phyloP scores from a whole-genome alignment of 1,140 invertebrate genomes.

The Bombus turneri region DNA sequence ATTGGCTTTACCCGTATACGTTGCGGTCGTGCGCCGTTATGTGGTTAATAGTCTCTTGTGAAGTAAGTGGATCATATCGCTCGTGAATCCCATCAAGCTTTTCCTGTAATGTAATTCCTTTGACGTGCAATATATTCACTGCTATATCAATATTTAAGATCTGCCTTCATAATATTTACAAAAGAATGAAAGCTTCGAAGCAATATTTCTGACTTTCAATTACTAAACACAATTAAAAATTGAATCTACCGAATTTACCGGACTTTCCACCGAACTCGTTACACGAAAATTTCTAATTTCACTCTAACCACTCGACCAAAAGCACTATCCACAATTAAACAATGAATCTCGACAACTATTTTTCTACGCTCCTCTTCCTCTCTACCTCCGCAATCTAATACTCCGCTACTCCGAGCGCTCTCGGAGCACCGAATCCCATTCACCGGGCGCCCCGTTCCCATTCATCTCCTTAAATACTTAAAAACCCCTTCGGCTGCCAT shows the following conservation, averaged over 20 bases:
- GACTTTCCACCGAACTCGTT: neutral
- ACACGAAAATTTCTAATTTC: neutral
- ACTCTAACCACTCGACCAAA: neutral
- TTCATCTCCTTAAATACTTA: conserved; percentile 12
- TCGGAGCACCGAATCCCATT: neutral
- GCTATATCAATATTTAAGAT: neutral
- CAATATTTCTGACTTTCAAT: neutral
- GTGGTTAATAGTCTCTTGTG: neutral
- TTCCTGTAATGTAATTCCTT: neutral
- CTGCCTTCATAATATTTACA: no score
- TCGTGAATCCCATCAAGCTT: neutral
- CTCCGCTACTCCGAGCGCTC: neutral
- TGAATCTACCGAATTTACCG: neutral
- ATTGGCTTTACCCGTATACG: neutral
- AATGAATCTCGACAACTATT: neutral
- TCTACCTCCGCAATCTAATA: neutral
- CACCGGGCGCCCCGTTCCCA: neutral
- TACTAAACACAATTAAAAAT: neutral
- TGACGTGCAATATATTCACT: neutral
- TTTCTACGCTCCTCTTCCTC: neutral
- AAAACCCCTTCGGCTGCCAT: conserved; percentile 15
- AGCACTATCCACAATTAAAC: neutral
- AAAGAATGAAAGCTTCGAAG: no score
- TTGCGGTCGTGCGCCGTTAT: neutral
- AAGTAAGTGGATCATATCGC: neutral